phyloP scores from a whole-genome alignment of 2,888 invertebrate genomes.

The Lepeophtheirus nordmannii region DNA sequence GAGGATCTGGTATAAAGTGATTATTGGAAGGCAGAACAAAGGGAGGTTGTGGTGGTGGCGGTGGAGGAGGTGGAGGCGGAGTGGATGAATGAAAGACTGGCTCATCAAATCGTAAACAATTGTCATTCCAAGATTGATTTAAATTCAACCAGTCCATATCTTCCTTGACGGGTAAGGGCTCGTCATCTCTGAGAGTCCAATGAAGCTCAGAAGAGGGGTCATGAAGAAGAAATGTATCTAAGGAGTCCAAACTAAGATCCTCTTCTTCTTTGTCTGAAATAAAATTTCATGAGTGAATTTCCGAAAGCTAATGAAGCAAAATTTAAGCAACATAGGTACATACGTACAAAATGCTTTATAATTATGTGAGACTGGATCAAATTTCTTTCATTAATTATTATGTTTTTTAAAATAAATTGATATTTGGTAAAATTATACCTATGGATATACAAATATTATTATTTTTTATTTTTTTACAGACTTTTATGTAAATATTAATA shows the following conservation, averaged over 20 bases:
- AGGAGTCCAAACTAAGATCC: neutral
- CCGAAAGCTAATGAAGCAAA: too few relatives aligned
- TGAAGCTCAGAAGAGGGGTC: neutral
- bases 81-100: conserved; percentile 1
- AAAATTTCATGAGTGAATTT: neutral
- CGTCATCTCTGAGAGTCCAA: neutral
- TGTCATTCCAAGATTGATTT: neutral
- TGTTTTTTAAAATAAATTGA: too few relatives aligned
- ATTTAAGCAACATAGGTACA: too few relatives aligned
- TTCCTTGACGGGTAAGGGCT: neutral
- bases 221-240: neutral
- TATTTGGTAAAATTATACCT: too few relatives aligned
- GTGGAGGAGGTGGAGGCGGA: neutral
- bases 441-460: too few relatives aligned
- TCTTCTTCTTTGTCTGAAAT: conserved; percentile 1
- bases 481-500: too few relatives aligned
- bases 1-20: neutral
- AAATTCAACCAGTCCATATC: neutral
- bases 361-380: too few relatives aligned
- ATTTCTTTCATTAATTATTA: too few relatives aligned
- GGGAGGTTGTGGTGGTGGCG: neutral
- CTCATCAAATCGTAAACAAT: neutral
- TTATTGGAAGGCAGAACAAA: neutral
- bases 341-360: too few relatives aligned
- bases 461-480: too few relatives aligned